Conservation (phyloP, 2,888 invertebrate species). For the Elysia crispata region DNA sequence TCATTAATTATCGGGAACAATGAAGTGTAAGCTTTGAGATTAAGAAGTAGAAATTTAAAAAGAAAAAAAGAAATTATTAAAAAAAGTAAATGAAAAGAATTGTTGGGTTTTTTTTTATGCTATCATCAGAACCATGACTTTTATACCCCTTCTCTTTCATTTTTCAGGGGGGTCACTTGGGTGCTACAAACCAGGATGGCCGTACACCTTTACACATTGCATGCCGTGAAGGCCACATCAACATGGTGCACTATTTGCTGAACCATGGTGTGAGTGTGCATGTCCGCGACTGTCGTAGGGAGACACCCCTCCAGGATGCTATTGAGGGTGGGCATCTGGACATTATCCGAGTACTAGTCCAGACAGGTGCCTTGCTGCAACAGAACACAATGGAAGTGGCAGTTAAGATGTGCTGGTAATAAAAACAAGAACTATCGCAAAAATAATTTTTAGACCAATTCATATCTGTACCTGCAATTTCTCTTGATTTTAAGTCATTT, state of each 20-base stretch:
- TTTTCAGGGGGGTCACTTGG: slow-evolving; percentile 85
- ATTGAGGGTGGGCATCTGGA: slow-evolving; percentile 74
- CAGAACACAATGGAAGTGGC: slow-evolving; percentile 82
- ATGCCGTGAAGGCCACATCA: slow-evolving; percentile 84
- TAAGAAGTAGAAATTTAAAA: too few species aligned
- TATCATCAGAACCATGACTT: too few species aligned
- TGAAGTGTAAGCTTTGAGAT: too few species aligned
- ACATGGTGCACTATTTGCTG: slow-evolving; percentile 86
- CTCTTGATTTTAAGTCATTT: too few species aligned
- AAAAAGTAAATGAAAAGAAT: too few species aligned
- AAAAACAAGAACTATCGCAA: too few species aligned
- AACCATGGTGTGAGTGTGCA: slow-evolving; percentile 90
- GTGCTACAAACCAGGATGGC: slow-evolving; percentile 85
- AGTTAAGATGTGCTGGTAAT: slow-evolving; percentile 83
- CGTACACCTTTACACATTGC: slow-evolving; percentile 90
- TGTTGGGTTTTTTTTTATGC: too few species aligned
- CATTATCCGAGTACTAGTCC: slow-evolving; percentile 82
- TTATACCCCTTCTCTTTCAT: too few species aligned
- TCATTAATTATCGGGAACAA: too few species aligned
- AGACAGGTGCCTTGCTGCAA: slow-evolving; percentile 86
- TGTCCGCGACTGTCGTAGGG: slow-evolving; percentile 81
- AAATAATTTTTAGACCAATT: too few species aligned
- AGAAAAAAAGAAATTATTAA: too few species aligned
- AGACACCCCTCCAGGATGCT: slow-evolving; percentile 83
- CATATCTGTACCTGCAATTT: too few species aligned